Evolutionary conservation across 2,888 invertebrate species (phyloP), one percentile per base, ranked within the genome.

Genomic region (Folsomia candida): DNA sequence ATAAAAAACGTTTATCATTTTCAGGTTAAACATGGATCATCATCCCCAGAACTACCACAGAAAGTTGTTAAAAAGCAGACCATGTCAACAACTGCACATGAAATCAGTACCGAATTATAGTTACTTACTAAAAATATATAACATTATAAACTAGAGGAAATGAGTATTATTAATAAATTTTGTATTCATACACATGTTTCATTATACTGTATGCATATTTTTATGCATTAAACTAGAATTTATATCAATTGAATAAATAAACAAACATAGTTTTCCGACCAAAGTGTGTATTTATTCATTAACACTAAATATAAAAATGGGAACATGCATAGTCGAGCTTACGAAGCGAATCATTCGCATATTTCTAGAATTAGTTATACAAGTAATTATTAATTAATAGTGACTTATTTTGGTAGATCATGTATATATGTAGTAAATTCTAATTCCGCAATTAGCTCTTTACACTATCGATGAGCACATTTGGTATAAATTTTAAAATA

Each of bases 61-160:
- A 54, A 54, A 54, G 47, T 47, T 54, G 54, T 54, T 6, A n/a
- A 54, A 22, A 14, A 54, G n/a, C 54, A 20, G n/a, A 54, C 6
- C 18, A 54, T 4, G 22, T 22, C 54, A 4, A 20, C 6, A 6
- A 54, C 18, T 6, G 54, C 54, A 18, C 54, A 54, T 54, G 54
- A 54, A 54, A 54, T 54, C 6, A 54, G 54, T 54, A 54, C 54
- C 11, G 54, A 54, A 54, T 54, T 54, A 22, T 54, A 54, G n/a
- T 20, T 14, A 54, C n/a, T n/a, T n/a, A n/a, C n/a, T n/a, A n/a
- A n/a, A n/a, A n/a, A n/a, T n/a, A n/a, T n/a, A n/a, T n/a, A n/a
- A n/a, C n/a, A n/a, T 37, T 37, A 9, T 37, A 37, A 37, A 14
- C 37, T 14, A 4, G 37, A 37, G 37, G 14, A 9, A 9, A 37